Evolutionary conservation across 2,113 vertebrate species (phyloP), one percentile per base, ranked within the genome.

Genomic region (Dromaius novaehollandiae): DNA sequence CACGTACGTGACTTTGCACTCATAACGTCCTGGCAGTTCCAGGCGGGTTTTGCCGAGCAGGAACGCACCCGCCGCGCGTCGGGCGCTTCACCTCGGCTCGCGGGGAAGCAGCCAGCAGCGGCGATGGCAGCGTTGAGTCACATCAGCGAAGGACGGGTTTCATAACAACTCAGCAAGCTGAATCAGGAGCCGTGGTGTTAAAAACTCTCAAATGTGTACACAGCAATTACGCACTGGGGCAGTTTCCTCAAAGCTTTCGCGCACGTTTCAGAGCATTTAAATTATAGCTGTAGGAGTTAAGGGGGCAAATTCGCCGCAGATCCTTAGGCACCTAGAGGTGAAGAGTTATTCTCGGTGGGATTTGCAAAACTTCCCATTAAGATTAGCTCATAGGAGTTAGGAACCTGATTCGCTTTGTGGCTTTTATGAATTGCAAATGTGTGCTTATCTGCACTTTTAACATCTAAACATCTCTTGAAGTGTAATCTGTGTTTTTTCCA

Each of bases 1-100:
- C 18, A 61, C 0, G 26, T 98, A 98, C 96, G 95, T 98, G 98
- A 98, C 98, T 98, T 87, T 16, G 44, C 75, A 36, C 96, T 96
- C 96, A 82, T 53, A 51, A 82, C 88, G 24, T 88, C 53, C 93
- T 92, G 96, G 88, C 95, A 77, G 95, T 7, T 89, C 94, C 96
- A 53, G 91, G 58, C 36, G 73, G 25, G 0, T 38, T 56, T 55
- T 89, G 61, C 50, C 9, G 4, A 73, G 15, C 84, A 93, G 90
- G 90, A 97, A 95, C 32, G 74, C 28, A 84, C 75, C 90, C 53
- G 1, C 4, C 77, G 96, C 89, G 64, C 97, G 60, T 42, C 36
- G 69, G 69, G 89, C 92, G 8, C 96, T 82, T 60, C 61, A 8
- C 90, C 44, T 92, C 90, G 66, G 55, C 96, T 77, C 74, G 2